Evolutionary conservation across 1,140 invertebrate genomes (phyloP).

Genomic region (Melanaphis sacchari): DNA sequence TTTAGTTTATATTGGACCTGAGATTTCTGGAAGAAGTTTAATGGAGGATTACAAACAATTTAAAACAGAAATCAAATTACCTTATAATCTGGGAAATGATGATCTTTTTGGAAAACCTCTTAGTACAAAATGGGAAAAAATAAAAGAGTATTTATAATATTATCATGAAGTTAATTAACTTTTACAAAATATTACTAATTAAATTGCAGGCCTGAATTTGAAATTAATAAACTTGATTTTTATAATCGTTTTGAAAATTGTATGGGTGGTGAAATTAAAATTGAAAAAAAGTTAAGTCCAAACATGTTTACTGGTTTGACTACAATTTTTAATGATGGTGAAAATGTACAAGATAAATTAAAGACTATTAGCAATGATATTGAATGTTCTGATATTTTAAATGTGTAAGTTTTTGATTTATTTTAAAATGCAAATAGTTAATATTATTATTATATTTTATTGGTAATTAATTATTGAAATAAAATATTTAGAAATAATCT

Average conservation of each 20-base stretch:
- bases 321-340: slow-evolving; percentile 31
- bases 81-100: slow-evolving; percentile 34
- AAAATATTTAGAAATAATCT: slow-evolving; percentile 22
- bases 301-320: slow-evolving; percentile 30
- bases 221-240: slow-evolving; percentile 29
- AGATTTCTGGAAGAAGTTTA: neutral
- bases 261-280: slow-evolving; percentile 21
- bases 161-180: too few species aligned
- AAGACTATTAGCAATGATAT: slow-evolving; percentile 30
- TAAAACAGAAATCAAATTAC: neutral
- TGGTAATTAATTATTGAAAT: neutral
- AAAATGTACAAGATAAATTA: slow-evolving; percentile 40
- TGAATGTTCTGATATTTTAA: neutral
- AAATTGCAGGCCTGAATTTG: neutral
- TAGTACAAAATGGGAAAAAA: neutral
- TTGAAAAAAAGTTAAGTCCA: slow-evolving; percentile 47
- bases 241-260: slow-evolving; percentile 47
- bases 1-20: slow-evolving; percentile 28
- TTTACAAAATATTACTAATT: neutral
- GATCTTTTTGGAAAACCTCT: slow-evolving; percentile 44
- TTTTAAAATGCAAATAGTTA: neutral
- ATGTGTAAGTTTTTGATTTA: neutral
- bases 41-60: neutral
- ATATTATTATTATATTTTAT: neutral
- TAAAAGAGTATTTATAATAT: slow-evolving; percentile 20